Conservation (phyloP, 2,113 vertebrate species). For the Labrus mixtus region DNA sequence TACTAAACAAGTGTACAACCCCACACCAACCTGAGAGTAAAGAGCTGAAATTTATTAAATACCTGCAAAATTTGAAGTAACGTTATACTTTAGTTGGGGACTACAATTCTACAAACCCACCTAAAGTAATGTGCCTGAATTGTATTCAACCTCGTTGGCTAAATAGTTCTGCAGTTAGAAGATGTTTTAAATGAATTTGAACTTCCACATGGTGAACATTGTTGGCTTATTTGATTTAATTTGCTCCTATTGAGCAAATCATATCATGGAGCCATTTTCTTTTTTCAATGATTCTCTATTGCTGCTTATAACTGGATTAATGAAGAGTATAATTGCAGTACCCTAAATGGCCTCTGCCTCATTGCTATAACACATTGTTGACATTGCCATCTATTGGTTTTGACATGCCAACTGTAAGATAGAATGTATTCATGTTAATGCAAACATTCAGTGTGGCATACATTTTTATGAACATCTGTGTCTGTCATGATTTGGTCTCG, state of each 20-base stretch:
- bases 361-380: conserved; percentile 34
- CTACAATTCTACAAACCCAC: too few relatives aligned
- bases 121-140: too few relatives aligned
- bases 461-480: too few relatives aligned
- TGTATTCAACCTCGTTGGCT: too few relatives aligned
- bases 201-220: conserved; percentile 54
- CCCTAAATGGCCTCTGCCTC: conserved; percentile 45
- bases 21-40: not conserved
- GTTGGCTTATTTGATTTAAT: conserved; percentile 62
- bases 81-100: not conserved
- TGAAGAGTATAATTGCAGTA: conserved; percentile 60
- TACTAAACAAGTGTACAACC: not conserved
- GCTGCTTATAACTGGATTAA: conserved; percentile 70
- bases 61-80: not conserved
- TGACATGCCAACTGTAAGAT: conserved; percentile 26
- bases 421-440: too few relatives aligned
- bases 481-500: too few relatives aligned
- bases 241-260: conserved; percentile 41
- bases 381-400: conserved; percentile 59
- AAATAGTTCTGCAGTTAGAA: too few relatives aligned
- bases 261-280: conserved; percentile 46
- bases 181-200: too few relatives aligned
- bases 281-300: conserved; percentile 42
- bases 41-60: not conserved
- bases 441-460: too few relatives aligned